Evolutionary conservation across 2,888 invertebrate genomes (phyloP).

Genomic region (Lacanobia wlatinum): DNA sequence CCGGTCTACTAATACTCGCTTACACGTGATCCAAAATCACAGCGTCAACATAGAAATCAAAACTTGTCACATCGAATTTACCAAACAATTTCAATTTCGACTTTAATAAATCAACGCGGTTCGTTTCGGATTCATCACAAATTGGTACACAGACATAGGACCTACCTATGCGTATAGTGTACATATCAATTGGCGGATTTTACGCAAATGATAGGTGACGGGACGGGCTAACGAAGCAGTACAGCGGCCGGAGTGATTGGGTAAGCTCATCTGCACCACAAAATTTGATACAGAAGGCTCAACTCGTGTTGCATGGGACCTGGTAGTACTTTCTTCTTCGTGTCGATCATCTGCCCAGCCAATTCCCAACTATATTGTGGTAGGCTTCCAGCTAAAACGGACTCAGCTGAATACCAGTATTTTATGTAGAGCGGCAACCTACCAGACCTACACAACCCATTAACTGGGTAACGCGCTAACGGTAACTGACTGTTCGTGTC

Average conservation of each 20-base stretch:
- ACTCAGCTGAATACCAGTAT: too few species aligned
- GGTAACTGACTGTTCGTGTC: too few species aligned
- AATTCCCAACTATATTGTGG: too few species aligned
- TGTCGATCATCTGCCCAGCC: too few species aligned
- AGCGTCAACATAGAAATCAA: not conserved
- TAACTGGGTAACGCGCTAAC: too few species aligned
- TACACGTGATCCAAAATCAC: not conserved
- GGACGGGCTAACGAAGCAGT: slow-evolving; percentile 10
- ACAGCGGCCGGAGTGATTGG: not conserved
- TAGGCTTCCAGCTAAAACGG: too few species aligned
- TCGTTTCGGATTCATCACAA: slow-evolving; percentile 5
- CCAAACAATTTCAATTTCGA: slow-evolving; percentile 1
- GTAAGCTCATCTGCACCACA: not conserved
- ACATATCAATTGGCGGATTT: slow-evolving; percentile 5
- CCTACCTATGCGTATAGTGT: not conserved
- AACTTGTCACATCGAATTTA: slow-evolving; percentile 10
- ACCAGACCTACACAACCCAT: too few species aligned
- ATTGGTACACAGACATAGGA: not conserved
- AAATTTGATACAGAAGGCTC: not conserved
- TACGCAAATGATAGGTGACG: slow-evolving; percentile 18
- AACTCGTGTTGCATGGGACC: not conserved
- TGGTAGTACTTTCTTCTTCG: not conserved
- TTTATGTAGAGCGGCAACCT: too few species aligned
- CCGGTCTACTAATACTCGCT: not conserved
- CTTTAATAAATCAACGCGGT: slow-evolving; percentile 23